These are phyloP conservation scores for Apis laboriosa DNA, from an alignment of 1,140 invertebrate species.

Conservation along the genomic window DNA sequence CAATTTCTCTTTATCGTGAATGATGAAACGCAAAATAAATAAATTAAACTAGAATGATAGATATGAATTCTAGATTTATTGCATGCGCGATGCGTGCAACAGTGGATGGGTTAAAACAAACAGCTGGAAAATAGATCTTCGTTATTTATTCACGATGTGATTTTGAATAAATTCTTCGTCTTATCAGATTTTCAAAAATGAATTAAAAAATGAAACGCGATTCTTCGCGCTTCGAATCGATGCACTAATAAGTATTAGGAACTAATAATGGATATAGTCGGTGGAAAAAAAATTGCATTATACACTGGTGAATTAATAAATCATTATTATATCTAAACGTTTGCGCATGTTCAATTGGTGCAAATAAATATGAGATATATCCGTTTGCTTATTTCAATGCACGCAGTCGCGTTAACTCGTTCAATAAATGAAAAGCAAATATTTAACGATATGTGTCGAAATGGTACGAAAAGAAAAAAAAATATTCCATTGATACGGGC, in stretches of 20 bases:
- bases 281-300: background rate
- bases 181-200: background rate
- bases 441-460: constrained; percentile 1
- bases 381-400: constrained; percentile 25
- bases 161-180: constrained; percentile 1
- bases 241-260: background rate
- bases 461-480: background rate
- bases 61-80: background rate
- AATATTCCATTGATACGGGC: background rate
- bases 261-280: background rate
- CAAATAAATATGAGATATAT: background rate
- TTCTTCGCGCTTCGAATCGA: background rate
- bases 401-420: constrained; percentile 28
- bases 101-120: background rate
- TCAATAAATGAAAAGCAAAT: constrained; percentile 33
- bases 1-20: background rate
- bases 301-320: constrained; percentile 22
- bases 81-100: background rate
- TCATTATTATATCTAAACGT: constrained; percentile 23
- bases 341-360: background rate
- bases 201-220: background rate
- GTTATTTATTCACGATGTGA: background rate
- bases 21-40: no score
- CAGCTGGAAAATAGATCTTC: background rate
- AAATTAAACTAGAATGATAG: no score